Base-by-base conservation (phyloP, 2,888 invertebrate genomes). In the Tetranychus piercei region DNA sequence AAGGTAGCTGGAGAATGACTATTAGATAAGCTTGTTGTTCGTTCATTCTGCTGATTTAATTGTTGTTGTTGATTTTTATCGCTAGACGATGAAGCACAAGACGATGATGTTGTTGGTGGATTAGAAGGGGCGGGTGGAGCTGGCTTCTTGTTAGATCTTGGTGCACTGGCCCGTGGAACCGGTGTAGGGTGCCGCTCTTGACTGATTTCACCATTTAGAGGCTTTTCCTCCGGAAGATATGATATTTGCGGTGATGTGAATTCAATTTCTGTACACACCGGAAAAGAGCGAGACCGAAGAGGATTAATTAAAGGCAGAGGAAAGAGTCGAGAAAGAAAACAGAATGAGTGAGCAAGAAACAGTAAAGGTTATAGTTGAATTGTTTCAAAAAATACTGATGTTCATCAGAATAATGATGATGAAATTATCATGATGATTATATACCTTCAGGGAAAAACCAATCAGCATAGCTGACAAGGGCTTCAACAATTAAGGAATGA, bases 401-500 rank as follows among this genome's bases (percentile, higher is more conserved):
- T 55, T 55, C 55, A 15, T 55, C 11, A 15, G 55, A 55, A 15
- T 55, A 9, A 55, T 55, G 55, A 55, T 55, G 55, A 55, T 55
- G 15, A 55, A 15, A 55, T 9, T 34, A 34, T 34, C 34, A 55
- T 55, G 55, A 55, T 55, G 55, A 55, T 15, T 55, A 55, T 44
- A 44, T 72, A 78, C 78, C 83, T 74, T 89, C 90, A 72, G 88
- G 88, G 82, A 91, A 93, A 81, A 92, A 89, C 87, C 88, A 88
- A 80, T 92, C 90, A 69, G 89, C 89, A 80, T 89, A 88, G 74
- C 87, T 88, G 78, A 93, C 88, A 78, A 93, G 85, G 78, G 89
- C 85, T 80, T 92, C 92, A n/a, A 92, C 89, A 78, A 92, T 88
- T 81, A 89, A 88, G 84, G 91, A 91, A 80, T 90, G 88, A 71